Conservation (phyloP, 2,888 invertebrate species). For the Drosophila affinis region DNA sequence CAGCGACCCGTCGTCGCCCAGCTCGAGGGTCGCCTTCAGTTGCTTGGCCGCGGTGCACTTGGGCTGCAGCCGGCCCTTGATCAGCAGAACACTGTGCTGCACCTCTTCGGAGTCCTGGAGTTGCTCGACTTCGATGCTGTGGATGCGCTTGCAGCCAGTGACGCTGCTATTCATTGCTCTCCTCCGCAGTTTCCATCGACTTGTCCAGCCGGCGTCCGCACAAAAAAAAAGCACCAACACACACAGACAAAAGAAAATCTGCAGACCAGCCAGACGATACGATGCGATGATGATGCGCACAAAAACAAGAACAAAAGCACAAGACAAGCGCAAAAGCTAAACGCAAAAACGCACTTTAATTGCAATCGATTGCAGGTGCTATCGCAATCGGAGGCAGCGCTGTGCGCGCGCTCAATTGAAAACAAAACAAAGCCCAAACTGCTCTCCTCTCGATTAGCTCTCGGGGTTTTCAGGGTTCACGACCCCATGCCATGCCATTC, state of each 20-base stretch:
- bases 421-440: not conserved
- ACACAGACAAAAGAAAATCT: too few species aligned
- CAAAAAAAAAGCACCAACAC: too few species aligned
- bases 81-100: constrained; percentile 77
- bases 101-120: constrained; percentile 73
- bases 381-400: not conserved
- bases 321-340: not conserved
- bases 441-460: too few species aligned
- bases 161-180: constrained; percentile 65
- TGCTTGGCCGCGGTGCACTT: constrained; percentile 61
- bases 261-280: not conserved
- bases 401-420: not conserved
- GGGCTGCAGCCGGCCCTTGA: constrained; percentile 78
- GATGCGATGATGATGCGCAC: not conserved
- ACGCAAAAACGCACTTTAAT: not conserved
- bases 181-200: not conserved
- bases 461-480: too few species aligned
- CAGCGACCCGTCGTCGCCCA: constrained; percentile 13
- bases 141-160: constrained; percentile 60
- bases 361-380: not conserved
- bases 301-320: not conserved
- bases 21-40: constrained; percentile 54
- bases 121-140: constrained; percentile 72
- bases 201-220: too few species aligned
- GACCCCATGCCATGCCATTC: constrained; percentile 36